Conservation (phyloP, 2,113 vertebrate genomes). For the Gobiocypris rarus region DNA sequence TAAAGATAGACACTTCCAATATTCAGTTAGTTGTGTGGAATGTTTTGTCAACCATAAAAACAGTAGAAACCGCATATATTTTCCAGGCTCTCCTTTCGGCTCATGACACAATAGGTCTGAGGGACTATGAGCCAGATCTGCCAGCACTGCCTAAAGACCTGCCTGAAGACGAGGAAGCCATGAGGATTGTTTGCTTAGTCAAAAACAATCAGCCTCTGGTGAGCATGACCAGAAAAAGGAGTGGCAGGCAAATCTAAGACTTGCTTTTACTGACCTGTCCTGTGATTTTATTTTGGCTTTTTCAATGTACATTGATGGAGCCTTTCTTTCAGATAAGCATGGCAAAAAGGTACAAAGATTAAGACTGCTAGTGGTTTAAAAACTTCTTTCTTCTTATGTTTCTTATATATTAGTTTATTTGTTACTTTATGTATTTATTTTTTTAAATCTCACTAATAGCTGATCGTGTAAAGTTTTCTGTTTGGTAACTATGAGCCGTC, state of each 20-base stretch:
- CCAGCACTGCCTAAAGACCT: conserved; percentile 88
- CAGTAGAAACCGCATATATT: neutral
- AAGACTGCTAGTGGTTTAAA: conserved; percentile 4
- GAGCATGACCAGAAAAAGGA: conserved; percentile 59
- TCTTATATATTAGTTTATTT: neutral
- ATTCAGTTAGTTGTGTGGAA: neutral
- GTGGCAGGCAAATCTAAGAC: conserved; percentile 14
- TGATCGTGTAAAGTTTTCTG: neutral
- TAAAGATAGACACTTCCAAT: neutral
- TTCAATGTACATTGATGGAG: neutral
- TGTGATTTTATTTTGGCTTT: conserved; percentile 10
- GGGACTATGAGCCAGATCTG: conserved; percentile 88
- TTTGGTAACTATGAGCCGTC: conserved; percentile 35
- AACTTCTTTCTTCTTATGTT: neutral
- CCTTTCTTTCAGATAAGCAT: conserved; percentile 1
- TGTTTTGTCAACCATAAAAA: neutral
- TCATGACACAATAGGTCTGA: conserved; percentile 91
- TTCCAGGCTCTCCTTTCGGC: conserved; percentile 88
- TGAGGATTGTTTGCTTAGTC: conserved; percentile 92
- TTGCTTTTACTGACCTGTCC: conserved; percentile 28
- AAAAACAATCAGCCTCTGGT: conserved; percentile 98
- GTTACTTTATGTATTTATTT: neutral
- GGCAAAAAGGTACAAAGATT: neutral
- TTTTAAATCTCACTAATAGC: conserved; percentile 50
- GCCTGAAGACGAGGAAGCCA: conserved; percentile 89